phyloP scores from a whole-genome alignment of 1,140 invertebrate species.

The Amphibalanus amphitrite region DNA sequence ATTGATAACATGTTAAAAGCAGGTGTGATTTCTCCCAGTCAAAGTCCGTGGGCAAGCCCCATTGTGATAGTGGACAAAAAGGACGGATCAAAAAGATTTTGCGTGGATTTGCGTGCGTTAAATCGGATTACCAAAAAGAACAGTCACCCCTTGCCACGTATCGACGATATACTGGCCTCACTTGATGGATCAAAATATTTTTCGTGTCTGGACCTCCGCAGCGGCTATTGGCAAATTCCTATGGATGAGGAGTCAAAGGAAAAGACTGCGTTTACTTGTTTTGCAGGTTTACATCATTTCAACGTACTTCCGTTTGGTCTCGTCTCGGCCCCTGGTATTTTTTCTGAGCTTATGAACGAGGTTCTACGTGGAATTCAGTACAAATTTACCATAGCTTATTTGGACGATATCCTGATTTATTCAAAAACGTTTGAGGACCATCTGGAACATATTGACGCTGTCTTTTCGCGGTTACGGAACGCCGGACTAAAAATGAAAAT shows the following conservation, averaged over 20 bases:
- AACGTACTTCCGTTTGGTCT: neutral
- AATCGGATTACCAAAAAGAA: neutral
- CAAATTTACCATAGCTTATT: neutral
- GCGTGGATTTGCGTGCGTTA: too few relatives aligned
- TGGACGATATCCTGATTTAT: neutral
- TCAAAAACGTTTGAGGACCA: neutral
- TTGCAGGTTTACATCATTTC: neutral
- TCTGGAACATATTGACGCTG: neutral
- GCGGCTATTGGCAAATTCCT: neutral
- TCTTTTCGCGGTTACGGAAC: neutral
- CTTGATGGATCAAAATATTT: neutral
- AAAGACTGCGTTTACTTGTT: neutral
- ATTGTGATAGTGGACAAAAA: too few relatives aligned
- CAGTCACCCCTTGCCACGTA: neutral
- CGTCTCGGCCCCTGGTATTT: neutral
- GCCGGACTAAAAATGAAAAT: neutral
- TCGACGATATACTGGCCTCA: neutral
- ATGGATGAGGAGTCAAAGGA: neutral
- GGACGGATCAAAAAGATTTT: too few relatives aligned
- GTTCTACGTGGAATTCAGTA: neutral
- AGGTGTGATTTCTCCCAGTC: too few relatives aligned
- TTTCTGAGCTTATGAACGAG: neutral
- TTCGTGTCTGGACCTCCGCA: neutral
- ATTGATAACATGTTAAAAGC: too few relatives aligned
- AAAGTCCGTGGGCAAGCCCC: too few relatives aligned